Conservation (phyloP, 2,888 invertebrate species). For the Caenorhabditis uteleia region DNA sequence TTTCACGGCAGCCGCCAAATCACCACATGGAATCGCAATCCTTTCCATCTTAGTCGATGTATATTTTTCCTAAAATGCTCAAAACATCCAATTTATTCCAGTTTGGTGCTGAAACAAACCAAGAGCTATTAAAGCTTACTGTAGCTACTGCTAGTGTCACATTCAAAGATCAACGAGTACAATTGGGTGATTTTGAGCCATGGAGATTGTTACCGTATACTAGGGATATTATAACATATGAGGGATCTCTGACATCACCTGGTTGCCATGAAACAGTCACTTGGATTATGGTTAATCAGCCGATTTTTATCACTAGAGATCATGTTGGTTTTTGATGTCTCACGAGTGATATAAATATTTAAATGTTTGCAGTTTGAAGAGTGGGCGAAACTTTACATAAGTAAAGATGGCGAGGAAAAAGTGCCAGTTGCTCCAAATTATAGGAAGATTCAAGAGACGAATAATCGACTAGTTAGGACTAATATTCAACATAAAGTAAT, state of each 20-base stretch:
- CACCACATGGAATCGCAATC: slow-evolving; percentile 92
- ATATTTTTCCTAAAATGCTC: not conserved
- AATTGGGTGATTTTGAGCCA: slow-evolving; percentile 53
- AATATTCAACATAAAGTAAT: slow-evolving; percentile 85
- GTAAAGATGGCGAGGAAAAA: slow-evolving; percentile 39
- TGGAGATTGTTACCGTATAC: slow-evolving; percentile 58
- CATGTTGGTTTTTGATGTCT: slow-evolving; percentile 78
- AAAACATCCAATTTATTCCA: slow-evolving; percentile 14
- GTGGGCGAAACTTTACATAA: slow-evolving; percentile 50
- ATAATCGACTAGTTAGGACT: slow-evolving; percentile 90
- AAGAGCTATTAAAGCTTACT: slow-evolving; percentile 55
- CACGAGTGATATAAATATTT: not conserved
- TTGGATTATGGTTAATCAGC: slow-evolving; percentile 97
- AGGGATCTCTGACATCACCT: slow-evolving; percentile 92
- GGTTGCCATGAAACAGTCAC: slow-evolving; percentile 75
- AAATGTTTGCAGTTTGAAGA: slow-evolving; percentile 43
- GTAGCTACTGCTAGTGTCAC: slow-evolving; percentile 47
- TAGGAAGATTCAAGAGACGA: slow-evolving; percentile 87
- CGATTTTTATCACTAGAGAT: slow-evolving; percentile 91
- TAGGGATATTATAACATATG: slow-evolving; percentile 55
- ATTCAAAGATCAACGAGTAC: slow-evolving; percentile 47
- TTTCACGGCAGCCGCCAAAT: slow-evolving; percentile 89
- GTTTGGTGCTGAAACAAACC: slow-evolving; percentile 53
- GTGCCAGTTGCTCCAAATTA: slow-evolving; percentile 84
- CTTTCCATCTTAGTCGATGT: slow-evolving; percentile 92